Percentiles rank a stretch among this genome's conserved stretches.
Conservation (phyloP, 92 coral and sea anemone genomes). For the Anthopleura xanthogrammica region DNA sequence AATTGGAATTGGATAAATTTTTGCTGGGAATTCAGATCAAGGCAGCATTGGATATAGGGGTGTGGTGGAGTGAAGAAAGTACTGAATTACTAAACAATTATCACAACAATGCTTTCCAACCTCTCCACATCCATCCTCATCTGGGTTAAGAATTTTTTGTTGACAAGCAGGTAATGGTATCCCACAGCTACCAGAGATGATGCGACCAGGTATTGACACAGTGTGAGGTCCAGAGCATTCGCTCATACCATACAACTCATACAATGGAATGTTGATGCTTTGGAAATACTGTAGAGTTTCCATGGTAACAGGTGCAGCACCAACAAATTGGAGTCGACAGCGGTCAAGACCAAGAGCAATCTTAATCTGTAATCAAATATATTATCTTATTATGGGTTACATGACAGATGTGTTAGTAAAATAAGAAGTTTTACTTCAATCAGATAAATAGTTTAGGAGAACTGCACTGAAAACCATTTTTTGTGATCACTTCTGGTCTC, state of each 20-base stretch:
- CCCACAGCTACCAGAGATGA: slow-evolving; percentile 81
- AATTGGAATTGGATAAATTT: too few relatives aligned
- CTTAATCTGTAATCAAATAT: slow-evolving; percentile 48
- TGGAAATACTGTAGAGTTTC: slow-evolving; percentile 89
- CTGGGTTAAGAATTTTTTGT: slow-evolving; percentile 65
- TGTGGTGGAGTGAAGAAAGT: too few relatives aligned
- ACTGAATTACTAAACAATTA: too few relatives aligned
- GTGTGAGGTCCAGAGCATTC: slow-evolving; percentile 90
- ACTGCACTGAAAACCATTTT: too few relatives aligned
- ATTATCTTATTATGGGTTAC: not conserved
- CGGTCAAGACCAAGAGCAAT: slow-evolving; percentile 89
- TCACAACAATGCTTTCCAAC: slow-evolving; percentile 27
- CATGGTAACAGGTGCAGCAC: slow-evolving; percentile 97
- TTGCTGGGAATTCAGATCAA: too few relatives aligned
- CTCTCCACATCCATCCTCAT: slow-evolving; percentile 94
- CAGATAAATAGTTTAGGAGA: too few relatives aligned
- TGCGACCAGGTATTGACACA: slow-evolving; percentile 61
- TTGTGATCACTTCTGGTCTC: too few relatives aligned
- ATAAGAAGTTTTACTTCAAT: too few relatives aligned
- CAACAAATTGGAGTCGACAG: slow-evolving; percentile 74
- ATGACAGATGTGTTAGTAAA: too few relatives aligned
- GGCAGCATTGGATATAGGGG: too few relatives aligned
- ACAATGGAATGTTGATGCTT: slow-evolving; percentile 88
- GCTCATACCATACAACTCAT: slow-evolving; percentile 96
- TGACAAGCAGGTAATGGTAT: slow-evolving; percentile 59